Evolutionary conservation across 2,797 vertebrate genomes (phyloP).

Genomic region (Phrynocephalus guinanensis): DNA sequence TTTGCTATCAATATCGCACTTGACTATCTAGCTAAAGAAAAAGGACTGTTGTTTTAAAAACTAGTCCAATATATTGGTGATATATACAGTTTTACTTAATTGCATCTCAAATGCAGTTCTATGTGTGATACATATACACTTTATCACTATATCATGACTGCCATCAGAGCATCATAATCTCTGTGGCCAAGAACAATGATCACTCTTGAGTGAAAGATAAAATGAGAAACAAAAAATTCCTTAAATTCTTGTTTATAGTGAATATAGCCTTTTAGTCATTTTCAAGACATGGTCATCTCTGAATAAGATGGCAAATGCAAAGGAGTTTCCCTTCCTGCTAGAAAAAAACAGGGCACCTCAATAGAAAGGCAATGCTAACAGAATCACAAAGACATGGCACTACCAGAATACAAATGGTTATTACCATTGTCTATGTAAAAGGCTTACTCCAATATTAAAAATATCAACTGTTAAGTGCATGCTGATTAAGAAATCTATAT

Average conservation of each 20-base stretch:
- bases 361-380: slow-evolving; percentile 52
- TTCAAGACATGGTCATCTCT: slow-evolving; percentile 63
- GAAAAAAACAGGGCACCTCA: slow-evolving; percentile 51
- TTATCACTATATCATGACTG: slow-evolving; percentile 53
- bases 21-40: slow-evolving; percentile 35
- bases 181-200: slow-evolving; percentile 46
- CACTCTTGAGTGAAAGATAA: slow-evolving; percentile 57
- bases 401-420: slow-evolving; percentile 25
- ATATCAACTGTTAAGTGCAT: slow-evolving; percentile 30
- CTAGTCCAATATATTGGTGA: slow-evolving; percentile 31
- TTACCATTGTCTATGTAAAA: slow-evolving; percentile 36
- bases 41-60: slow-evolving; percentile 36
- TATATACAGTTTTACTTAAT: slow-evolving; percentile 36
- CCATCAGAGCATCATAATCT: slow-evolving; percentile 55
- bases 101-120: slow-evolving; percentile 34
- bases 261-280: slow-evolving; percentile 64
- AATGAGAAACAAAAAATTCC: slow-evolving; percentile 43
- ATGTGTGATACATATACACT: slow-evolving; percentile 53
- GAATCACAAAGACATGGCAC: slow-evolving; percentile 56
- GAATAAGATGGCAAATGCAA: slow-evolving; percentile 67
- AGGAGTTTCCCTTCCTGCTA: slow-evolving; percentile 61
- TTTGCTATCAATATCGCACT: slow-evolving; percentile 53
- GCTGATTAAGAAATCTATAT: slow-evolving; percentile 22
- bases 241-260: slow-evolving; percentile 56
- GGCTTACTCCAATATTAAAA: slow-evolving; percentile 31